These are phyloP conservation scores for Euplagia quadripunctaria DNA, from an alignment of 2,888 invertebrate genomes.

Conservation along the genomic window DNA sequence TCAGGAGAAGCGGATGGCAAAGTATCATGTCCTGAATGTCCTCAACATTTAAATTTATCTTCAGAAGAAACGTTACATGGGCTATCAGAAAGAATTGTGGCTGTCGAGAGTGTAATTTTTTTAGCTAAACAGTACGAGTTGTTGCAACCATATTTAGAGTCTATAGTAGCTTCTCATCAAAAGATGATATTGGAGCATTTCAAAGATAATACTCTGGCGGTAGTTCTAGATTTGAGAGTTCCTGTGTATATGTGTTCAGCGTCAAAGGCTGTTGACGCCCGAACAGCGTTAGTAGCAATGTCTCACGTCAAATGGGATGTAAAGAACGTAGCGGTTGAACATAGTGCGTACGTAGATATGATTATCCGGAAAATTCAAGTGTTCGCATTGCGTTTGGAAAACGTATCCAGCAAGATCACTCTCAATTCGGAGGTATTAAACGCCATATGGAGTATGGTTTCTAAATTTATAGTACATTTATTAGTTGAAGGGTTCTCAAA, in stretches of 20 bases:
- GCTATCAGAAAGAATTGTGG: conserved; percentile 94
- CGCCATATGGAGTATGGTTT: conserved; percentile 95
- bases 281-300: conserved; percentile 93
- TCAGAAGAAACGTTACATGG: conserved; percentile 92
- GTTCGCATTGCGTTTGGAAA: conserved; percentile 92
- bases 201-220: conserved; percentile 91
- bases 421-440: conserved; percentile 90
- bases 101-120: conserved; percentile 97
- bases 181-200: conserved; percentile 90
- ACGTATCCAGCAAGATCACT: conserved; percentile 90
- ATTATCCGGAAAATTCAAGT: conserved; percentile 92
- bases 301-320: conserved; percentile 98
- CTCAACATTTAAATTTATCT: conserved; percentile 69
- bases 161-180: conserved; percentile 92
- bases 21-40: conserved; percentile 64
- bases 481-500: conserved; percentile 97
- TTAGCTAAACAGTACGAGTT: conserved; percentile 95
- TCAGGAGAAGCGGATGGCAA: conserved; percentile 67
- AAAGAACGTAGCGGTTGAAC: conserved; percentile 97
- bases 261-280: conserved; percentile 92
- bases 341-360: conserved; percentile 95
- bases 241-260: conserved; percentile 96
- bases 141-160: conserved; percentile 94
- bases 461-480: conserved; percentile 94
- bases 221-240: conserved; percentile 91